Evolutionary conservation across 2,888 invertebrate species (phyloP).

Genomic region (Meliscaeva auricollis): DNA sequence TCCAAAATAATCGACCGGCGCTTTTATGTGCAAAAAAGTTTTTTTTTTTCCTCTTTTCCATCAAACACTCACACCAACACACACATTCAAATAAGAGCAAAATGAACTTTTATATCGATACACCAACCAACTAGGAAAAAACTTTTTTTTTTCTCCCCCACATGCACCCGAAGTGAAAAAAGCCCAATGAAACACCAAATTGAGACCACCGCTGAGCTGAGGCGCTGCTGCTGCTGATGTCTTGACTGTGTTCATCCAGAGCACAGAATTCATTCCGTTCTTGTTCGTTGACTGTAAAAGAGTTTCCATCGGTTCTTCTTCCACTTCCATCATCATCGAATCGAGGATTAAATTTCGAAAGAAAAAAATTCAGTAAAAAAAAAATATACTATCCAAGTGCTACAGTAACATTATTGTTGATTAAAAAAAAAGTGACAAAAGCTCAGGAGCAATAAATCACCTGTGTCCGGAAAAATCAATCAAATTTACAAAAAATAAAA

Average conservation of each 20-base stretch:
- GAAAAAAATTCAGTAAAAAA: constrained; percentile 23
- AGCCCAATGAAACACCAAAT: not conserved
- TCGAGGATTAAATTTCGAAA: constrained; percentile 37
- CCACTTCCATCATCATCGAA: constrained; percentile 28
- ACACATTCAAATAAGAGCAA: constrained; percentile 13
- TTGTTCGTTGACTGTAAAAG: constrained; percentile 70
- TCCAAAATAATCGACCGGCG: constrained; percentile 73
- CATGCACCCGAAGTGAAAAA: constrained; percentile 41
- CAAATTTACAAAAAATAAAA: not conserved
- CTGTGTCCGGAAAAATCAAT: constrained; percentile 56
- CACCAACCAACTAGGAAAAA: constrained; percentile 1
- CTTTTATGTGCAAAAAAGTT: constrained; percentile 54
- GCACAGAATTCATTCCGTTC: constrained; percentile 67
- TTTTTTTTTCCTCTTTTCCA: constrained; percentile 39
- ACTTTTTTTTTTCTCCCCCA: constrained; percentile 44
- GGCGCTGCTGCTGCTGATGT: constrained; percentile 26
- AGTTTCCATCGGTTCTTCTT: constrained; percentile 69
- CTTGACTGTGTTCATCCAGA: constrained; percentile 56
- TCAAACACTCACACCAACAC: constrained; percentile 32
- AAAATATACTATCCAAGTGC: constrained; percentile 1
- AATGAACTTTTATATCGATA: constrained; percentile 55
- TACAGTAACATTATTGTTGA: not conserved
- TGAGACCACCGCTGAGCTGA: constrained; percentile 25
- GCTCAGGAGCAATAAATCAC: constrained; percentile 12
- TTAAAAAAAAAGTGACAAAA: constrained; percentile 14